These are phyloP conservation scores for Shinisaurus crocodilurus DNA, from an alignment of 2,113 vertebrate genomes.

Conservation along the genomic window DNA sequence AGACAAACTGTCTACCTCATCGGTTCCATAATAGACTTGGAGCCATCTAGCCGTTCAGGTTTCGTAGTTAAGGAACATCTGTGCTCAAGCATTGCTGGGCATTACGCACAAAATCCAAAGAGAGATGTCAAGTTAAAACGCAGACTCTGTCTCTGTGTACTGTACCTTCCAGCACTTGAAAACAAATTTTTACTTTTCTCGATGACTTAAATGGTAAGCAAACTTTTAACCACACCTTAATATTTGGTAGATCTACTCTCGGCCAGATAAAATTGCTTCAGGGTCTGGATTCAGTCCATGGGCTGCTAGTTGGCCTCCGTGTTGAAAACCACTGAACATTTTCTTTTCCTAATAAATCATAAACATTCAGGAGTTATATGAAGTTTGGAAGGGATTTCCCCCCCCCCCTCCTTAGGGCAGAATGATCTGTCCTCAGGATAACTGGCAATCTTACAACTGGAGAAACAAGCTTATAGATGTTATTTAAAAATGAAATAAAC, in stretches of 20 bases:
- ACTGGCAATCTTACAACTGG: background rate
- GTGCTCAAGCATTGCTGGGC: background rate
- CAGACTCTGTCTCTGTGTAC: background rate
- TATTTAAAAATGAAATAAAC: slow-evolving; percentile 23
- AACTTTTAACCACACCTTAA: slow-evolving; percentile 16
- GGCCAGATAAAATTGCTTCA: slow-evolving; percentile 12
- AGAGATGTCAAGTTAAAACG: background rate
- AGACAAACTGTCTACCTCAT: background rate
- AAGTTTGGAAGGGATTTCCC: background rate
- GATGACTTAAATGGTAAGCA: background rate
- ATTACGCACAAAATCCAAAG: background rate
- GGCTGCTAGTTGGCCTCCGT: slow-evolving; percentile 11
- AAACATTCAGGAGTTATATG: slow-evolving; percentile 1
- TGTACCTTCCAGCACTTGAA: background rate
- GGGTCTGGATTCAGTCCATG: background rate
- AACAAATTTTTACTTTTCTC: slow-evolving; percentile 1
- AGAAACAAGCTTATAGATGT: slow-evolving; percentile 21
- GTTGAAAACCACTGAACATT: slow-evolving; percentile 13
- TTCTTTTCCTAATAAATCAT: slow-evolving; percentile 25
- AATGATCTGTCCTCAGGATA: background rate
- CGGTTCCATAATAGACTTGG: background rate
- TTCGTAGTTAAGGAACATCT: background rate
- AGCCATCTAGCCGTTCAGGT: background rate
- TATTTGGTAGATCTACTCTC: background rate
- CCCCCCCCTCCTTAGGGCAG: background rate